Base-by-base conservation (phyloP, 2,797 vertebrate species). In the Neostethus bicornis region DNA sequence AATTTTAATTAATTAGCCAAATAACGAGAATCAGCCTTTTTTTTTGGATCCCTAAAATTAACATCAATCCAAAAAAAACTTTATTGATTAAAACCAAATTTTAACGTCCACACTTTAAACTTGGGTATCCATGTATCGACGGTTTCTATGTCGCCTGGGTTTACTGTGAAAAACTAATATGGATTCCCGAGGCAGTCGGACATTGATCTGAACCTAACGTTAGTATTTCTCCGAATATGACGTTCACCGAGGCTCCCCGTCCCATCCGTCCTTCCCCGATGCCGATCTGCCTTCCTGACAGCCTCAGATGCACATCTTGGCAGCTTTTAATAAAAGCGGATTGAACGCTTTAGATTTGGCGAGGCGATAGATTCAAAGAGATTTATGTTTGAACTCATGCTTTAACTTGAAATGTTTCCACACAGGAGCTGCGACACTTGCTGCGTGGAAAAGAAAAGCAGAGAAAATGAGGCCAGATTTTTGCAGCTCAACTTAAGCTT, bases 281-380 rank as follows among this genome's bases (percentile, higher is more conserved):
- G 54, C 57, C 7, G 44, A 70, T 68, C 52, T 51, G 43, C 23
- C 32, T 54, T 59, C 23, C 17, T 54, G 49, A 71, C 61, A 51
- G 45, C 45, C 29, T 58, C 53, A 35, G 42, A 52, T 11, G 45
- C 5, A 39, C n/a, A 5, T 38, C 47, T 59, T 45, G 64, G 69
- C 58, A 51, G 53, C 49, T 63, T 32, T 12, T 58, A 20, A 19
- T 44, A 56, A 59, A 75, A 17, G 12, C 32, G 64, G 58, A 64
- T 70, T 66, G 50, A 75, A 74, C 39, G 51, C 53, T 32, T 51
- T 50, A 50, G 52, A 81, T 74, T 37, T 45, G 28, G 23, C 26
- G 7, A 39, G n/a, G n/a, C 1, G 39, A 63, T 54, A 61, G 9
- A 60, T 35, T 34, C 16, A 46, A 25, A 43, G 29, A 58, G 51